phyloP scores from a whole-genome alignment of 1,140 invertebrate genomes.

The Amyelois transitella region DNA sequence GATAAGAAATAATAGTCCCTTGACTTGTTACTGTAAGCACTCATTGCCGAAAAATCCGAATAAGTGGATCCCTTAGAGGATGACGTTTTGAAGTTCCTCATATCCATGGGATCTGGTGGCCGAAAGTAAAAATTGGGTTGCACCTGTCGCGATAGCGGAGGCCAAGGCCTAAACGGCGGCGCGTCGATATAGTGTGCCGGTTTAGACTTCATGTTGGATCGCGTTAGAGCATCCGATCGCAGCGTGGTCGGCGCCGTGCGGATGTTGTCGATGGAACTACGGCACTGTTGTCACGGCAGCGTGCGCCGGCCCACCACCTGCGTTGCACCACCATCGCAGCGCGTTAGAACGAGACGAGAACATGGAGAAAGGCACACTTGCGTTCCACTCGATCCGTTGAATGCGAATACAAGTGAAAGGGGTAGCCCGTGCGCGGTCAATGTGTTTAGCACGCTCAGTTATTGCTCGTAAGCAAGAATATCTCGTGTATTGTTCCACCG shows the following conservation, averaged over 20 bases:
- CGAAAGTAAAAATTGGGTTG: constrained; percentile 77
- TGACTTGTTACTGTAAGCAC: constrained; percentile 73
- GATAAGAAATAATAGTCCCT: constrained; percentile 82
- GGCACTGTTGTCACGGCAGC: constrained; percentile 54
- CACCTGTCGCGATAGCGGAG: constrained; percentile 76
- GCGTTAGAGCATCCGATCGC: constrained; percentile 58
- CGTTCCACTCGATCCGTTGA: constrained; percentile 58
- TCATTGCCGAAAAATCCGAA: constrained; percentile 55
- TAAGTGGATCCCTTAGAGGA: constrained; percentile 75
- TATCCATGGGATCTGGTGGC: constrained; percentile 70
- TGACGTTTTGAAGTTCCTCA: constrained; percentile 66
- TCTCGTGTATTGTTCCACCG: constrained; percentile 15
- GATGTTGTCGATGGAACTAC: constrained; percentile 55
- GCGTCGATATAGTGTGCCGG: constrained; percentile 65
- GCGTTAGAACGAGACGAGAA: constrained; percentile 59
- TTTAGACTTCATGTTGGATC: constrained; percentile 69
- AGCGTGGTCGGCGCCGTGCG: constrained; percentile 54
- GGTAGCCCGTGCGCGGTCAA: constrained; percentile 51
- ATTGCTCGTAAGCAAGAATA: constrained; percentile 31
- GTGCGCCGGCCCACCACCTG: constrained; percentile 47
- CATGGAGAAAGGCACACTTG: constrained; percentile 60
- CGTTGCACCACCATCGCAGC: constrained; percentile 29
- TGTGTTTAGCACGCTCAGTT: constrained; percentile 39
- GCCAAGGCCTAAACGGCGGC: constrained; percentile 76
- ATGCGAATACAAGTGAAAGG: constrained; percentile 68